Conservation (phyloP, 2,113 vertebrate genomes). For the Grantiella picta region DNA sequence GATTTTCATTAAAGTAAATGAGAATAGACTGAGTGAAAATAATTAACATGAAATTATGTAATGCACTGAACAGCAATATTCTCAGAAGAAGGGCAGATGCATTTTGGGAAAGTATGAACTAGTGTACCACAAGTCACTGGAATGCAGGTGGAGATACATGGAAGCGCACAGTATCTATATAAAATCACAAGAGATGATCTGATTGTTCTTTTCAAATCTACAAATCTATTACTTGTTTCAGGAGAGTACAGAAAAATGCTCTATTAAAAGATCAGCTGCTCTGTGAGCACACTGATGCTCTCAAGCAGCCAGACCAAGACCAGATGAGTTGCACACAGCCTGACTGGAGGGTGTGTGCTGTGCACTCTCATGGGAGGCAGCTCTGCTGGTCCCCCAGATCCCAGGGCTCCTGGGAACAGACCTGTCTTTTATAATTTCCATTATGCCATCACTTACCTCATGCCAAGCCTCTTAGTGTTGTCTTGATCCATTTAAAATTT, state of each 20-base stretch:
- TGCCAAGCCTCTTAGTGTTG: not conserved
- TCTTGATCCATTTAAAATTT: not conserved
- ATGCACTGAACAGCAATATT: not conserved
- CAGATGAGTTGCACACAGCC: not conserved
- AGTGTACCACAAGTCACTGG: not conserved
- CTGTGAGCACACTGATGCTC: not conserved
- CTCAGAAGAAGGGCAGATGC: not conserved
- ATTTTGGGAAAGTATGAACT: not conserved
- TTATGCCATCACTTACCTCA: not conserved
- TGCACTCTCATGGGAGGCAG: not conserved
- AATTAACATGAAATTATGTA: conserved; percentile 20
- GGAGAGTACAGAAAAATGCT: not conserved
- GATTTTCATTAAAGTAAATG: conserved; percentile 25
- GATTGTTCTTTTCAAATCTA: not conserved
- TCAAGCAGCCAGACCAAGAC: not conserved
- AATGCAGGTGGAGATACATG: not conserved
- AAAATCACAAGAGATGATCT: not conserved
- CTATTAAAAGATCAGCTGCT: not conserved
- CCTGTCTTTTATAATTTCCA: not conserved
- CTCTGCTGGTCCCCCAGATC: not conserved
- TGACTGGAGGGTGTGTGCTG: not conserved
- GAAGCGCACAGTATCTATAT: not conserved
- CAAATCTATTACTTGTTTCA: not conserved
- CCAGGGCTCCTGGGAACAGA: not conserved
- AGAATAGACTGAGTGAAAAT: not conserved